A percentile compares a stretch with the other conserved stretches of the same genome.
Evolutionary conservation across 2,113 vertebrate species (phyloP).

Genomic region (Rhineura floridana): DNA sequence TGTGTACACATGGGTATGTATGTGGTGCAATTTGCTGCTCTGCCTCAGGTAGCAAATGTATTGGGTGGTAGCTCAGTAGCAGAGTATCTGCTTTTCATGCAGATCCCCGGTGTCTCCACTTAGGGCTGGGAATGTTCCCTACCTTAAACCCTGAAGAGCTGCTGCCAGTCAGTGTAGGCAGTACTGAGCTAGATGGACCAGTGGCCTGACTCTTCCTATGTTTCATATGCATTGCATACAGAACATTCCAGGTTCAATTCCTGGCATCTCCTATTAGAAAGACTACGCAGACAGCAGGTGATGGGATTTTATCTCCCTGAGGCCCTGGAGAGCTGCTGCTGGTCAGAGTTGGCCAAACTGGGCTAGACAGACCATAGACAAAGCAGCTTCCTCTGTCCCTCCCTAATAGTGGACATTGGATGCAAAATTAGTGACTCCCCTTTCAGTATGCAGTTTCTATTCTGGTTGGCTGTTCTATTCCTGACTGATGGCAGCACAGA

Average conservation of each 20-base stretch:
- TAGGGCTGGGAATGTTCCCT: no score
- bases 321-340: not conserved
- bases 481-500: constrained; percentile 50
- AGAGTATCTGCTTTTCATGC: no score
- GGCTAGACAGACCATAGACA: not conserved
- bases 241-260: not conserved
- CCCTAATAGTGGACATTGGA: constrained; percentile 5
- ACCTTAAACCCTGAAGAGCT: no score
- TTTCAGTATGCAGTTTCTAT: constrained; percentile 35
- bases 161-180: no score
- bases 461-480: constrained; percentile 57
- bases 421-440: not conserved
- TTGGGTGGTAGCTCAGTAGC: no score
- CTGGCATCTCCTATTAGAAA: not conserved
- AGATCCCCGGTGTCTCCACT: no score
- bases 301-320: not conserved
- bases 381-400: not conserved
- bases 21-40: no score
- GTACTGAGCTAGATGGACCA: no score
- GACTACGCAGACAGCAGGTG: not conserved
- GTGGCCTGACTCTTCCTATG: no score
- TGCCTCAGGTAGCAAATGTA: no score
- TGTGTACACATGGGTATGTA: no score
- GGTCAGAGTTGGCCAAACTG: not conserved
- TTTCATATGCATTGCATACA: not conserved